Evolutionary conservation across 1,140 invertebrate genomes (phyloP), one percentile per base, ranked within the genome.

Genomic region (Pogonus chalceus): DNA sequence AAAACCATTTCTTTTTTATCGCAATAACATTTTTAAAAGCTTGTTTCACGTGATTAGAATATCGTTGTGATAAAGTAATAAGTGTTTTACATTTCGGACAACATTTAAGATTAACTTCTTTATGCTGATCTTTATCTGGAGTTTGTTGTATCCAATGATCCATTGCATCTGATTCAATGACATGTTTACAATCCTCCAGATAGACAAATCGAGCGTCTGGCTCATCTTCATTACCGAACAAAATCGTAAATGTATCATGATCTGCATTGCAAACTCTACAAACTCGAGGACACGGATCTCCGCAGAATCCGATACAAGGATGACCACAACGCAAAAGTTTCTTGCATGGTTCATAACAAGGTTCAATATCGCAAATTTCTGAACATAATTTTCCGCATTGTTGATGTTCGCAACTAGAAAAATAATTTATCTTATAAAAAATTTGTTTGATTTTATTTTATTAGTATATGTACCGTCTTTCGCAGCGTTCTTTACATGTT

Each of bases 271-370:
- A 80, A 47, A 67, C 49, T 2, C 67, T 62, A 64, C 79, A 80
- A 18, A 76, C 55, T 47, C 65, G 74, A 67, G 72, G 77, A 65
- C 77, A 78, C 59, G 72, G 68, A 64, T 88, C 85, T 12, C 82
- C 82, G 69, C 85, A 87, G 49, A 83, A 75, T 21, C 83, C 83
- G 61, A 78, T 72, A 65, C 83, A 85, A 2, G 58, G 53, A 68
- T 85, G 82, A 0, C 71, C 69, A 70, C 83, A 85, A 14, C 60
- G 54, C 22, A 80, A 66, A 23, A 24, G 55, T 52, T 65, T 65
- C 1, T 49, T 2, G 54, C 82, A 85, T 1, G 74, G 72, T 58
- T 74, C 60, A 24, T 69, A 59, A 66, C 82, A 84, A 9, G 76
- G 72, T 12, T 65, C 53, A 2, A 72, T 63, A 52, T 66, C 62